Percentiles rank a stretch among this genome's conserved stretches.
phyloP scores from a whole-genome alignment of 2,797 vertebrate genomes.

The Clarias platycephalus region DNA sequence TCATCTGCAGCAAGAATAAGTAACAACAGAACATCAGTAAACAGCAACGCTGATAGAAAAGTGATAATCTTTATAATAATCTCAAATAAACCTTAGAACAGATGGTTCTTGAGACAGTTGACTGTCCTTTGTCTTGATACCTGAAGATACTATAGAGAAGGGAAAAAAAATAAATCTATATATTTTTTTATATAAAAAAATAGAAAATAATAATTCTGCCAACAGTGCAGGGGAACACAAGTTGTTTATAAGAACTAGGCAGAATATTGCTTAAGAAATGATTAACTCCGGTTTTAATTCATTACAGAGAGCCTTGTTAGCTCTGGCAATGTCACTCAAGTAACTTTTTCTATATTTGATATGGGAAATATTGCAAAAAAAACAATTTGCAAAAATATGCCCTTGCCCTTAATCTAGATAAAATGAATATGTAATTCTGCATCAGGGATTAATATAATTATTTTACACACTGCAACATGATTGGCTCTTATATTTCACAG shows the following conservation, averaged over 20 bases:
- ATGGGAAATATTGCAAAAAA: not conserved
- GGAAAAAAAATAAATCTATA: not conserved
- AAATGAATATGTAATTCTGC: not conserved
- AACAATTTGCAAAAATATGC: not conserved
- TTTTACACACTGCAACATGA: not conserved
- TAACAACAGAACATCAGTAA: slow-evolving; percentile 19
- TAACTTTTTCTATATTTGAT: not conserved
- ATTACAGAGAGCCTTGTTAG: not conserved
- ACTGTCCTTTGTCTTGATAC: slow-evolving; percentile 56
- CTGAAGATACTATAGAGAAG: slow-evolving; percentile 63
- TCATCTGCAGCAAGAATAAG: slow-evolving; percentile 60
- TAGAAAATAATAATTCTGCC: not conserved
- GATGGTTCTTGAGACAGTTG: slow-evolving; percentile 63
- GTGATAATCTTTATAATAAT: not conserved
- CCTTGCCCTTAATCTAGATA: not conserved
- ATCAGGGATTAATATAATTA: too few relatives aligned
- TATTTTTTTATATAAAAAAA: too few relatives aligned
- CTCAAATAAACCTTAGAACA: slow-evolving; percentile 68
- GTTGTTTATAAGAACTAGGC: not conserved
- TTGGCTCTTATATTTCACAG: too few relatives aligned
- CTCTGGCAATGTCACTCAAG: not conserved
- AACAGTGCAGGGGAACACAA: not conserved
- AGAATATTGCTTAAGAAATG: not conserved
- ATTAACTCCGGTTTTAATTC: not conserved
- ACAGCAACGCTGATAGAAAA: not conserved